Evolutionary conservation across 1,140 invertebrate genomes (phyloP), one percentile per base, ranked within the genome.

Genomic region (Drosophila prosaltans): DNA sequence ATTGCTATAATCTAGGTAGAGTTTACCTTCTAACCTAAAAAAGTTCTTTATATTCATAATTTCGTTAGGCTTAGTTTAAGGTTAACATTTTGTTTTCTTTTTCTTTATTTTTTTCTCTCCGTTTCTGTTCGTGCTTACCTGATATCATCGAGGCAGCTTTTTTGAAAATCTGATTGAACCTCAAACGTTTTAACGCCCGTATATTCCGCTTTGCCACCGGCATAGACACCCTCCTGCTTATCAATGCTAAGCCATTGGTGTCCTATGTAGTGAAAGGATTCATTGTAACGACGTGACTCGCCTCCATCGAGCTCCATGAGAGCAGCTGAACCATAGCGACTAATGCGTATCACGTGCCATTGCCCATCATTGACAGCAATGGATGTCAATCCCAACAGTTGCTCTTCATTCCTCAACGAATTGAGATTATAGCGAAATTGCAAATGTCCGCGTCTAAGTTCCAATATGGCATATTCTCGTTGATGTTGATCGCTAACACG

Each of bases 221-320:
- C 95, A 89, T 95, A 95, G 11, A 95, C 94, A 36, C 94, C 95
- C 83, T 94, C 94, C 83, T 95, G 94, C 72, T 95, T 95, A 79
- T 95, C 94, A 41, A 95, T 94, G 58, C 92, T 85, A 83, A 95
- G 93, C 92, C 94, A 93, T 81, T 95, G 95, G 86, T 95, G 95
- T 9, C 94, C 94, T 61, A 93, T 92, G 73, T 94, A 95, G 64
- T 92, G 92, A 75, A 94, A 94, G 8, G 95, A 94, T 85, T 95
- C 95, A 81, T 95, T 96, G 91, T 94, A 95, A 43, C 95, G 94
- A 48, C 94, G 82, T 4, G 95, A 95, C 91, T 96, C 95, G n/a
- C 95, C 96, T 9, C 94, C 94, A 88, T 96, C 96, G 61, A 96
- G 83, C 69, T 94, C 94, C 57, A 96, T 91, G 10, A 94, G 93